Evolutionary conservation across 1,140 invertebrate genomes (phyloP).

Genomic region (Penaeus chinensis): DNA sequence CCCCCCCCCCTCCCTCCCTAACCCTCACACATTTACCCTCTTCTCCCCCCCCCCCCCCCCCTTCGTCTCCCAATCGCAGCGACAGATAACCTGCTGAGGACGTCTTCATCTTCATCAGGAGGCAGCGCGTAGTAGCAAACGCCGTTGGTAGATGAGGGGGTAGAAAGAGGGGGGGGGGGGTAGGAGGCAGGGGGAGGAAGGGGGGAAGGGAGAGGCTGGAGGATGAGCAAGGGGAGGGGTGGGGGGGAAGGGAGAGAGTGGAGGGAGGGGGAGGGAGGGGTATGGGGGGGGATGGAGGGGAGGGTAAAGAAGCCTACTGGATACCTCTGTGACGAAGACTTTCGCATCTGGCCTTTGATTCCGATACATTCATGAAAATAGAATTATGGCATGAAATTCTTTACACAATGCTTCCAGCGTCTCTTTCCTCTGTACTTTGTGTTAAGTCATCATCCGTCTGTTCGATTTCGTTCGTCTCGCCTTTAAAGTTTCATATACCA

Average conservation of each 20-base stretch:
- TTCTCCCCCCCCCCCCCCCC: too few relatives aligned
- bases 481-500: neutral
- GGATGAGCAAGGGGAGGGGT: too few relatives aligned
- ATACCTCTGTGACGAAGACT: constrained; percentile 11
- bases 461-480: neutral
- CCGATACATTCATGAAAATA: constrained; percentile 37
- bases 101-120: too few relatives aligned
- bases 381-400: constrained; percentile 26
- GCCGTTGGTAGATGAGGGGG: too few relatives aligned
- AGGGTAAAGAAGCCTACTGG: neutral
- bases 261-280: neutral
- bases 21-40: too few relatives aligned
- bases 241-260: neutral
- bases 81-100: too few relatives aligned
- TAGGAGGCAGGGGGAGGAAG: too few relatives aligned
- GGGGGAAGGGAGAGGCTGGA: too few relatives aligned
- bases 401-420: neutral
- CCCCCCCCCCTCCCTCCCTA: too few relatives aligned
- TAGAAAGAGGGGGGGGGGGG: too few relatives aligned
- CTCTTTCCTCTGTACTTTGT: neutral
- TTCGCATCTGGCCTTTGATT: constrained; percentile 20
- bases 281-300: neutral
- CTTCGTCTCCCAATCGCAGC: too few relatives aligned
- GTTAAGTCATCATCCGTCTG: constrained; percentile 7
- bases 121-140: too few relatives aligned